phyloP scores from a whole-genome alignment of 1,140 invertebrate genomes.

The Physella acuta region DNA sequence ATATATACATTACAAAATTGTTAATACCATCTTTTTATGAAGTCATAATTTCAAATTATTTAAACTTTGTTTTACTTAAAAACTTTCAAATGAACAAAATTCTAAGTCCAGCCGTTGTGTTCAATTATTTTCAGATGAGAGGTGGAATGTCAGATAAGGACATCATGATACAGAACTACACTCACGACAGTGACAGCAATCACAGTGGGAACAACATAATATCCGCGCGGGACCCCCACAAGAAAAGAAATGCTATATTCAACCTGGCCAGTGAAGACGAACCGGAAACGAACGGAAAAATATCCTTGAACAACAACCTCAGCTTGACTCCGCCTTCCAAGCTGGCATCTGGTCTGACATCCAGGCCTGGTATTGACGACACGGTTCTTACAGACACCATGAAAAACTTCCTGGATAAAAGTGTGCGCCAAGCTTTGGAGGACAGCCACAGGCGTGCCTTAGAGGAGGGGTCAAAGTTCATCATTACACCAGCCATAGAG shows the following conservation, averaged over 20 bases:
- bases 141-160: conserved; percentile 9
- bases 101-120: no score
- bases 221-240: neutral
- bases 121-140: conserved; percentile 21
- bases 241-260: conserved; percentile 13
- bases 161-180: conserved; percentile 21
- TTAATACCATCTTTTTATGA: no score
- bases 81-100: no score
- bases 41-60: no score
- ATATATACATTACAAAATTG: no score
- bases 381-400: conserved; percentile 5
- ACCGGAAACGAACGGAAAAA: neutral
- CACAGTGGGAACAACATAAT: conserved; percentile 6
- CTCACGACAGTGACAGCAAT: conserved; percentile 17
- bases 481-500: conserved; percentile 10
- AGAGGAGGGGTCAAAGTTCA: conserved; percentile 2
- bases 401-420: conserved; percentile 18
- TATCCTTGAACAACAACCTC: neutral
- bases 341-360: neutral
- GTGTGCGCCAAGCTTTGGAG: conserved; percentile 2
- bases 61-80: no score
- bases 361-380: neutral
- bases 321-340: no score
- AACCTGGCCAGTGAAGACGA: neutral
- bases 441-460: conserved; percentile 6